phyloP scores from a whole-genome alignment of 2,797 vertebrate species.

The Acipenser transmontanus region DNA sequence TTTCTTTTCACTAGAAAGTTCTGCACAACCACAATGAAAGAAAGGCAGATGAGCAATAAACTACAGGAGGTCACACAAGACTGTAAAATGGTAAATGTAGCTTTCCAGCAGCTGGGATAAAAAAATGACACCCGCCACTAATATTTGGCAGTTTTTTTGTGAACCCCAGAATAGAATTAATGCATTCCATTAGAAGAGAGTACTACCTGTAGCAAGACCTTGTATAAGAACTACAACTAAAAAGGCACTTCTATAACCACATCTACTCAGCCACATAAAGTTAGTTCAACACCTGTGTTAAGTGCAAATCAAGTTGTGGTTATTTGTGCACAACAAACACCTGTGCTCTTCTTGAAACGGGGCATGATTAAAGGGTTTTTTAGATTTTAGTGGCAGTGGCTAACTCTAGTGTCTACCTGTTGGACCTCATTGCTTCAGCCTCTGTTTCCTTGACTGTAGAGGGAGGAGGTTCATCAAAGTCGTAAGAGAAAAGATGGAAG shows the following conservation, averaged over 20 bases:
- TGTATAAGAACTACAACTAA: neutral
- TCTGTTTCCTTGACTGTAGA: slow-evolving; percentile 54
- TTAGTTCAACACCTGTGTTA: neutral
- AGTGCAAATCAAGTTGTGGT: neutral
- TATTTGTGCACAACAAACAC: neutral
- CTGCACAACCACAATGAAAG: slow-evolving; percentile 12
- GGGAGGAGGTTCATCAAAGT: slow-evolving; percentile 68
- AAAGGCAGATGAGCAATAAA: slow-evolving; percentile 18
- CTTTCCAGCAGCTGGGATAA: slow-evolving; percentile 32
- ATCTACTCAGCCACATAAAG: neutral
- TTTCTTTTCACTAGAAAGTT: slow-evolving; percentile 12
- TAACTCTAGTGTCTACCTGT: slow-evolving; percentile 22
- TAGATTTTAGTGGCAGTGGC: slow-evolving; percentile 1
- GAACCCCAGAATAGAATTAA: slow-evolving; percentile 18
- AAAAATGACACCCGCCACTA: neutral
- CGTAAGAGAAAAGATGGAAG: slow-evolving; percentile 92
- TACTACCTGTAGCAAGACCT: neutral
- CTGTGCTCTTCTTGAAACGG: neutral
- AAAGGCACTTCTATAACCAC: neutral
- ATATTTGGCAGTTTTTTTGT: neutral
- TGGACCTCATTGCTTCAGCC: slow-evolving; percentile 52
- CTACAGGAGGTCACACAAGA: slow-evolving; percentile 1
- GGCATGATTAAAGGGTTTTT: neutral
- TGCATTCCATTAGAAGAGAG: slow-evolving; percentile 12
- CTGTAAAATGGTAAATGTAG: neutral